These are phyloP conservation scores for Hydrotaea diabolus DNA, from an alignment of 2,888 invertebrate genomes.

Conservation along the genomic window DNA sequence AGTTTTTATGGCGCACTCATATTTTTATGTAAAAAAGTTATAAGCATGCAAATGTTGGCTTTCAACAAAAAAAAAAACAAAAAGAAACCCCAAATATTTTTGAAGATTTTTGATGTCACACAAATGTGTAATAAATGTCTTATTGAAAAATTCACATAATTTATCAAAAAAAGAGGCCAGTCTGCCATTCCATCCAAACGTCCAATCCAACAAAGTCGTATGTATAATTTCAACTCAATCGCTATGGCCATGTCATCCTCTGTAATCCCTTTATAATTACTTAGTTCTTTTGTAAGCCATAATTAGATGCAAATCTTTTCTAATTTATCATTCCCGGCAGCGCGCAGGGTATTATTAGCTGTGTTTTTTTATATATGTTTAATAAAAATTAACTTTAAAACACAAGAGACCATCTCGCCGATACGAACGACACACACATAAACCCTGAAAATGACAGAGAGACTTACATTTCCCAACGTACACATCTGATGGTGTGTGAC, in stretches of 20 bases:
- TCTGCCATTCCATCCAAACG: too few species aligned
- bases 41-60: not conserved
- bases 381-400: slow-evolving; percentile 27
- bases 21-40: too few species aligned
- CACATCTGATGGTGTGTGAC: too few species aligned
- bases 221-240: not conserved
- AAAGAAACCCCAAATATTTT: not conserved
- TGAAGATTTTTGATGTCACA: not conserved
- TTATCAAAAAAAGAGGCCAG: slow-evolving; percentile 14
- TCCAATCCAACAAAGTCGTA: too few species aligned
- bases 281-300: slow-evolving; percentile 12
- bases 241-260: slow-evolving; percentile 20
- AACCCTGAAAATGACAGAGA: too few species aligned
- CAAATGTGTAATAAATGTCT: slow-evolving; percentile 24
- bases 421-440: not conserved
- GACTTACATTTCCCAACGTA: too few species aligned
- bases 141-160: slow-evolving; percentile 32
- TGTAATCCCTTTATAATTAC: slow-evolving; percentile 36
- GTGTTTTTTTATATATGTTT: not conserved
- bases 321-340: slow-evolving; percentile 24
- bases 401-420: not conserved
- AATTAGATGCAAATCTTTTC: slow-evolving; percentile 39
- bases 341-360: slow-evolving; percentile 9
- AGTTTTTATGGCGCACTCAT: too few species aligned
- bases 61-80: not conserved